phyloP scores from a whole-genome alignment of 2,888 invertebrate genomes.

The Melangyna quadrimaculata region DNA sequence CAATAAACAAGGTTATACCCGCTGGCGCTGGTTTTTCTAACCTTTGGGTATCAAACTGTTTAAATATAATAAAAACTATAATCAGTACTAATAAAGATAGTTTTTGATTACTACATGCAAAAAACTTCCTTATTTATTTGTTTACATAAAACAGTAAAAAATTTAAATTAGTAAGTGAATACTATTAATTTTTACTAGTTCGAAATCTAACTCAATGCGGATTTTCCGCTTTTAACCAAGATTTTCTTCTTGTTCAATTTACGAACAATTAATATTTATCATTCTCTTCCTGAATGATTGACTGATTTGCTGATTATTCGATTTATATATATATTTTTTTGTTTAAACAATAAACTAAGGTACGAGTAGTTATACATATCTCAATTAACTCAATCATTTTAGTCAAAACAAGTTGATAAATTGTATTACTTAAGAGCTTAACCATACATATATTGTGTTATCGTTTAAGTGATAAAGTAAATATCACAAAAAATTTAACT shows the following conservation, averaged over 20 bases:
- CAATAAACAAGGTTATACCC: too few species aligned
- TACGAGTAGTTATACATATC: not conserved
- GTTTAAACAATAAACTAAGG: not conserved
- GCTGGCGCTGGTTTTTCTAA: too few species aligned
- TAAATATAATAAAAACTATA: too few species aligned
- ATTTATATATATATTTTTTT: not conserved
- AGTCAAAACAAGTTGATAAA: slow-evolving; percentile 20
- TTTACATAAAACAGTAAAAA: too few species aligned
- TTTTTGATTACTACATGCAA: too few species aligned
- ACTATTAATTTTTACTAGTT: not conserved
- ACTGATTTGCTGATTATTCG: not conserved
- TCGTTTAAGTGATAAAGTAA: slow-evolving; percentile 14
- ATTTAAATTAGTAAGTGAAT: too few species aligned
- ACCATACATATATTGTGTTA: not conserved
- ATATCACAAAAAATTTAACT: slow-evolving; percentile 8
- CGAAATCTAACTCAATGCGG: not conserved
- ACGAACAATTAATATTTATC: not conserved
- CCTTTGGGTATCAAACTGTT: too few species aligned
- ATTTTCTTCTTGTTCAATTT: not conserved
- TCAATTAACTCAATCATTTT: not conserved
- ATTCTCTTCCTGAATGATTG: not conserved
- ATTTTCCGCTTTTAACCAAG: not conserved
- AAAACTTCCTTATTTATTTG: too few species aligned
- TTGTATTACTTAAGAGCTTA: not conserved
- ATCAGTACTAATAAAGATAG: too few species aligned